These are phyloP conservation scores for Procambarus clarkii DNA, from an alignment of 1,140 invertebrate genomes.

Conservation along the genomic window DNA sequence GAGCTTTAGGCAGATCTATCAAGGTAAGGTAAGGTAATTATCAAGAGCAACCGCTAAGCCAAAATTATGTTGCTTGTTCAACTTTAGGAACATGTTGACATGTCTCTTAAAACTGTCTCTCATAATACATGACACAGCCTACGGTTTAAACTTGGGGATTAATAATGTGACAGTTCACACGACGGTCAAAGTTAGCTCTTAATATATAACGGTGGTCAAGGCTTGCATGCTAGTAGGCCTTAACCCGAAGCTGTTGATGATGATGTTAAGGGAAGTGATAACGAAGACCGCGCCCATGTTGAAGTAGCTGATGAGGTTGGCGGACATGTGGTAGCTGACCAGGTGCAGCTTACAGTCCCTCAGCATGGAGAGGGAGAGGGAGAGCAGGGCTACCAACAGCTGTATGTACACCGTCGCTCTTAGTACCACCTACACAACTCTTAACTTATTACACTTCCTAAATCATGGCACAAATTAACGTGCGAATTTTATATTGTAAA, in stretches of 20 bases:
- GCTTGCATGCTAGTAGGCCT: constrained; percentile 6
- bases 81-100: no score
- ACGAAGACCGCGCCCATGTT: constrained; percentile 83
- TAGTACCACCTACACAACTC: neutral
- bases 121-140: no score
- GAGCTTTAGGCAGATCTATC: no score
- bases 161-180: no score
- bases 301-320: constrained; percentile 83
- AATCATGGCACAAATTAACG: no score
- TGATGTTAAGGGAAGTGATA: constrained; percentile 85
- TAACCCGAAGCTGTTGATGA: constrained; percentile 85
- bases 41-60: no score
- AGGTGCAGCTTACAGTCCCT: constrained; percentile 85
- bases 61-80: no score
- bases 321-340: constrained; percentile 82
- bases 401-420: constrained; percentile 68
- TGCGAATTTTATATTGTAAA: no score
- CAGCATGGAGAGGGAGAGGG: constrained; percentile 84
- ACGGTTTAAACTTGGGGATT: no score
- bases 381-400: constrained; percentile 81
- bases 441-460: no score
- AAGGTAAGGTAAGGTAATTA: no score
- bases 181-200: neutral
- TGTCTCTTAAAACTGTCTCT: no score
- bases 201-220: neutral